Base-by-base conservation (phyloP, 2,888 invertebrate genomes). In the Drosophila ezoana region DNA sequence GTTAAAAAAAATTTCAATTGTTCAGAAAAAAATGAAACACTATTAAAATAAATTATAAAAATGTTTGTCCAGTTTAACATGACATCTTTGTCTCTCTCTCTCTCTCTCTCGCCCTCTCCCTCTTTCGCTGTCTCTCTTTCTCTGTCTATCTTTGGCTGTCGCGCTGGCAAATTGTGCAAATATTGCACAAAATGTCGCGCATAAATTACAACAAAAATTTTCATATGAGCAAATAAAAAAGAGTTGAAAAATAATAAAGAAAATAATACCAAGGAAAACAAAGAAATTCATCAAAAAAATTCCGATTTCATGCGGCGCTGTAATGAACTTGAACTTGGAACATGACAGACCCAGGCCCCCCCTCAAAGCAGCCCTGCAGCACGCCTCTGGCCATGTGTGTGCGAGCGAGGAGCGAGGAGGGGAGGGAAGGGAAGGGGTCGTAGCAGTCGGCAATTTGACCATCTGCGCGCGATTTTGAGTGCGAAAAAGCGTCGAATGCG, bases 281-380 rank as follows among this genome's bases (percentile, higher is more conserved):
- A 28, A 28, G 28, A 8, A 8, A 28, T 28, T 8, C 2, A 28
- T 40, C n/a, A 28, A 48, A 33, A 33, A 72, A 58, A 72, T 51
- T 49, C 45, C 37, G 57, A 60, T 66, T 75, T 71, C 68, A 64
- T 81, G 66, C 53, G 69, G 73, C 63, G 78, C 51, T 78, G 58
- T 72, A 81, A 85, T 82, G 82, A 87, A 84, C 84, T 84, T 84
- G 85, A 84, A 85, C 87, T 84, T 84, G 84, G 16, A 52, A 72
- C 58, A 63, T 38, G 14, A 18, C 18, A 18, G 23, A 35, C 14
- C 1, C 51, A 5, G 2, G 9, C 20, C n/a, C 9, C 33, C 16
- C 44, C 37, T 4, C 8, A 2, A 8, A 8, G 28, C 28, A 28
- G 28, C 28, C 2, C 8, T 8, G 8, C 28, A 28, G 8, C 28